Conservation (phyloP, 2,113 vertebrate genomes). For the Oreochromis aureus region DNA sequence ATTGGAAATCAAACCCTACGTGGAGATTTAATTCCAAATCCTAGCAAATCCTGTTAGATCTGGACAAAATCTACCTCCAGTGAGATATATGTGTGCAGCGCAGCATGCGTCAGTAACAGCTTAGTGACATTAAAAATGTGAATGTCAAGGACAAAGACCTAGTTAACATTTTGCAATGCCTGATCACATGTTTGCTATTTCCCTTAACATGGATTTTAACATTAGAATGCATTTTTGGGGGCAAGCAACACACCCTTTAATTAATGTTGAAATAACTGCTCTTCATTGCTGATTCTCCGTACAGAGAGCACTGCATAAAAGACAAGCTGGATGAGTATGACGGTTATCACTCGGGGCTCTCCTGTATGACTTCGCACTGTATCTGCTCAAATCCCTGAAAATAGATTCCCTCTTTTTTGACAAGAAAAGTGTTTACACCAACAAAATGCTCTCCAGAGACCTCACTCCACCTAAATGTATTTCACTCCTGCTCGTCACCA, state of each 20-base stretch:
- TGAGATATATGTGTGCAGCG: background rate
- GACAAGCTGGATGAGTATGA: slow-evolving; percentile 42
- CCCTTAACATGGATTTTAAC: slow-evolving; percentile 8
- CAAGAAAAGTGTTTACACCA: slow-evolving; percentile 14
- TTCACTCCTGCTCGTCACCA: slow-evolving; percentile 15
- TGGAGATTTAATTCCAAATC: background rate
- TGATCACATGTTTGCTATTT: slow-evolving; percentile 18
- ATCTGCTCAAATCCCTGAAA: slow-evolving; percentile 26
- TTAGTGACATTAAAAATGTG: slow-evolving; percentile 11
- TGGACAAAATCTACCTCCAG: background rate
- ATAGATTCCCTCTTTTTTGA: slow-evolving; percentile 28
- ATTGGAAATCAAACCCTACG: background rate
- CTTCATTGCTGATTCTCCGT: slow-evolving; percentile 23
- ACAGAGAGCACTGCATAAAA: slow-evolving; percentile 18
- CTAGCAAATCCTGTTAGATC: background rate
- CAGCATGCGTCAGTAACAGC: background rate
- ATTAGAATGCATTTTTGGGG: background rate
- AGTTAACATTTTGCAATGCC: slow-evolving; percentile 11
- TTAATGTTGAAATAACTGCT: background rate
- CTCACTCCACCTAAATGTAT: slow-evolving; percentile 29
- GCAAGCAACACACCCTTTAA: slow-evolving; percentile 1
- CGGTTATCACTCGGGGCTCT: slow-evolving; percentile 22
- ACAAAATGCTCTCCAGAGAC: slow-evolving; percentile 35
- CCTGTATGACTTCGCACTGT: background rate
- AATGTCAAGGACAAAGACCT: slow-evolving; percentile 53